Evolutionary conservation across 2,888 invertebrate species (phyloP).

Genomic region (Oxyscelio sp.): DNA sequence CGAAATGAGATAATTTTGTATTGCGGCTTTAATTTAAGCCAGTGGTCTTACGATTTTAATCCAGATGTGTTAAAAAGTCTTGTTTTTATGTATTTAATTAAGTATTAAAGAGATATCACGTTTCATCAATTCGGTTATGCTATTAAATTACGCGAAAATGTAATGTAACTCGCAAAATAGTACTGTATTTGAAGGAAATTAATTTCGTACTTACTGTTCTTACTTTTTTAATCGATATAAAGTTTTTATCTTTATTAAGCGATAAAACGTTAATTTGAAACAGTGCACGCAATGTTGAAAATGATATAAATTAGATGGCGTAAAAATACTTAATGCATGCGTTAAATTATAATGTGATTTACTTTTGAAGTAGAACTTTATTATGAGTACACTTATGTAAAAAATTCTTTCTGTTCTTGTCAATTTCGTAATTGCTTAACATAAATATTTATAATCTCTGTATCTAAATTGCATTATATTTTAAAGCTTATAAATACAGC

Average conservation of each 20-base stretch:
- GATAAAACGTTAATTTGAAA: not conserved
- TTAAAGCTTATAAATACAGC: too few species aligned
- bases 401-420: too few species aligned
- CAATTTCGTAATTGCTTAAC: too few species aligned
- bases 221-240: not conserved
- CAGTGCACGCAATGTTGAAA: not conserved
- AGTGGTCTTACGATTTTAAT: not conserved
- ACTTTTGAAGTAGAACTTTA: too few species aligned
- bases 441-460: too few species aligned
- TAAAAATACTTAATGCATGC: too few species aligned
- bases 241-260: conserved; percentile 18
- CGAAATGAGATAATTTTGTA: not conserved
- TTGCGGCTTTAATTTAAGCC: not conserved
- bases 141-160: not conserved
- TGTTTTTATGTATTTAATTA: conserved; percentile 10
- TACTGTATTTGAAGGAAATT: conserved; percentile 14
- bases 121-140: not conserved
- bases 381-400: too few species aligned
- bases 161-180: conserved; percentile 1
- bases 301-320: not conserved
- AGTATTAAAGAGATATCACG: too few species aligned
- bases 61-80: not conserved
- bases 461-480: too few species aligned
- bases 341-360: not conserved
- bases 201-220: not conserved